Base-by-base conservation (phyloP, 2,888 invertebrate species). In the Nomada hirtipes region DNA sequence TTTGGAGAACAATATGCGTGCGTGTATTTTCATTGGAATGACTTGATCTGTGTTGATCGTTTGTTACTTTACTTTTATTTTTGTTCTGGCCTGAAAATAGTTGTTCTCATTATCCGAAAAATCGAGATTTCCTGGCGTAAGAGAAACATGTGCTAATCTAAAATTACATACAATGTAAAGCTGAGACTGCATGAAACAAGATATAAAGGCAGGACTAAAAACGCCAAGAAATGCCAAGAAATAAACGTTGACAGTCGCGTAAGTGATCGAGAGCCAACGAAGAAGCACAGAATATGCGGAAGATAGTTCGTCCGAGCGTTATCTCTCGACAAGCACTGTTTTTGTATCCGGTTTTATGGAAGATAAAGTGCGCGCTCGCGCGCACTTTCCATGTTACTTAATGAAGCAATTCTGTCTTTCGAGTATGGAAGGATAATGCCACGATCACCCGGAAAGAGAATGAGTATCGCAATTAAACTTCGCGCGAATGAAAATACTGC, bases 361-460 rank as follows among this genome's bases (percentile, higher is more conserved):
- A 55, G 57, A 64, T 68, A 64, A 80, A 65, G 26, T 29, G 26
- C n/a, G 57, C 44, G 47, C 50, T 11, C 47, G 42, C 50, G 64
- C 20, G 55, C 68, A 65, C 72, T 68, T 57, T 57, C 29, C 20
- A 44, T 52, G 52, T 71, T 75, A 59, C 69, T 69, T 77, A 42
- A 68, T 59, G 60, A 57, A 69, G 74, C 69, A 53, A 75, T 82
- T 74, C 68, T 79, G 64, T 61, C 70, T 69, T 18, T 65, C 64
- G 29, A 9, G 59, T 42, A 47, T 53, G 53, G 13, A 47, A 68
- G 11, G 50, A 47, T 50, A 76, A 55, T 15, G 26, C 61, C 29
- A 65, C 20, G 44, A 69, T 69, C 59, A 68, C 52, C 76, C 64
- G 76, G 79, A 76, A 79, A 70, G 52, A 36, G 76, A 69, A 68